Evolutionary conservation across 2,888 invertebrate genomes (phyloP), one percentile per base, ranked within the genome.

Genomic region (Cerceris rybyensis): DNA sequence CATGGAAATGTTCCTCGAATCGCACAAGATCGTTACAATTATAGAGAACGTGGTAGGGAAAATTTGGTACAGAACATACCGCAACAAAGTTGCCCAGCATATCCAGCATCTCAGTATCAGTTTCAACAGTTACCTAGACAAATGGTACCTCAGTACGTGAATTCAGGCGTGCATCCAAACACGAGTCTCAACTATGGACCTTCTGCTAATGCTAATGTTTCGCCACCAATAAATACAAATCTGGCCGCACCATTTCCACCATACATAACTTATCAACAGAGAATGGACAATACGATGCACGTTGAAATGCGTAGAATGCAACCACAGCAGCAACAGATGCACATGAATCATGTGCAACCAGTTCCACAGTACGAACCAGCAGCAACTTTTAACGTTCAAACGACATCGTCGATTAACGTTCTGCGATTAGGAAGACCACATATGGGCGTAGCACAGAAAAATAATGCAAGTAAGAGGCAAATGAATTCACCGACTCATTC

Each of bases 81-180:
- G 6, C 88, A 87, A 52, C 89, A 87, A 80, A 89, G 85, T 64
- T 89, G 88, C 60, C 88, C 87, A 0, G 84, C 86, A 5, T 90
- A 89, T 76, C 83, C 87, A 7, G 74, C 86, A 1, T 78, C 86
- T 0, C 87, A 87, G 17, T 89, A 90, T 60, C 89, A 89, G 13
- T 88, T 88, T 78, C 88, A 88, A 16, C 88, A 87, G 55, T 61
- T 90, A 57, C 87, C 87, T 5, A 85, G 89, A 16, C 88, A 87
- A 68, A 87, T 90, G 80, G 82, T 87, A 52, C 86, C 89, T 2
- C 88, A 89, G n/a, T 90, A 87, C 43, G 81, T 89, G 8, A 88
- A 88, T 13, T 86, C 90, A 0, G 89, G 88, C 42, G 70, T 89
- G 49, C 87, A 87, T 78, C 86, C 87, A 0, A 89, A 84, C 7